These are phyloP conservation scores for Thera obeliscata DNA, from an alignment of 2,888 invertebrate genomes.

Conservation along the genomic window DNA sequence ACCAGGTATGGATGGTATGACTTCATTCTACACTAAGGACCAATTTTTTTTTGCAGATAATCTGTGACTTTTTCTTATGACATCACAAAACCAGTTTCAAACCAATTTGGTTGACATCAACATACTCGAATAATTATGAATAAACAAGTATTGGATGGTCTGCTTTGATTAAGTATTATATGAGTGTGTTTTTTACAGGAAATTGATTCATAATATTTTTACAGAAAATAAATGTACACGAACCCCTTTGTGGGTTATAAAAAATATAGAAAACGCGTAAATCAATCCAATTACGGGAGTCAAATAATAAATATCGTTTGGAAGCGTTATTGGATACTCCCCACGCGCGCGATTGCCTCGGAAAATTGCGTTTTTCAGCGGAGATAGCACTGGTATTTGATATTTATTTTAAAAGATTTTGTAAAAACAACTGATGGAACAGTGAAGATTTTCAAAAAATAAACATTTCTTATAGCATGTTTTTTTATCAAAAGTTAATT, in stretches of 20 bases:
- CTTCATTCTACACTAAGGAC: no score
- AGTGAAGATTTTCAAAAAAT: no score
- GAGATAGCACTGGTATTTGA: conserved; percentile 7
- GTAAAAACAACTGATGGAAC: no score
- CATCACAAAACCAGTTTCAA: neutral
- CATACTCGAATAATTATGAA: conserved; percentile 1
- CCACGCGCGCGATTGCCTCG: conserved; percentile 17
- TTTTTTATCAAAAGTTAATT: no score
- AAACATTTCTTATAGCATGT: no score
- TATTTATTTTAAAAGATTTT: neutral
- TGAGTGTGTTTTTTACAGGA: neutral
- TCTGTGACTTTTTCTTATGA: neutral
- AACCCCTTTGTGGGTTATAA: conserved; percentile 12
- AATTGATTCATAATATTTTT: neutral
- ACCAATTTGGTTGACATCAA: conserved; percentile 9
- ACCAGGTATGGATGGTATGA: no score
- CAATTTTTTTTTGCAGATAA: no score
- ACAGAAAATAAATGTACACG: neutral
- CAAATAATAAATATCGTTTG: conserved; percentile 28
- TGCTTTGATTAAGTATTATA: no score
- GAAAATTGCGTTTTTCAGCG: conserved; percentile 6
- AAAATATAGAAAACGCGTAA: conserved; percentile 18
- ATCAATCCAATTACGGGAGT: conserved; percentile 33
- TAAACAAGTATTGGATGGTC: conserved; percentile 9
- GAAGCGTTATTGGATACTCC: conserved; percentile 31